Evolutionary conservation across 2,888 invertebrate species (phyloP).

Genomic region (Tipula lateralis): DNA sequence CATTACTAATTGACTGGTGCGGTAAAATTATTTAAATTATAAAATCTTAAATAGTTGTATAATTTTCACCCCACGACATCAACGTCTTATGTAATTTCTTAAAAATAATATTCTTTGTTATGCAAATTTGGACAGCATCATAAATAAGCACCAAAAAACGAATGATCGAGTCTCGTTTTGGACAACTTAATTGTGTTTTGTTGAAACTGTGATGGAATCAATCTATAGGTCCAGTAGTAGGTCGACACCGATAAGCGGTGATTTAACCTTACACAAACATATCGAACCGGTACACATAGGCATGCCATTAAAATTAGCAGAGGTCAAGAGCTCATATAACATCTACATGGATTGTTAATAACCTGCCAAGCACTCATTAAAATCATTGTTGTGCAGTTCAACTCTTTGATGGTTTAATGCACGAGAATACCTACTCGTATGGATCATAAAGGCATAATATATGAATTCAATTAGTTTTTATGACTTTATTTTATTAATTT

Average conservation of each 20-base stretch:
- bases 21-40: background rate
- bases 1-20: background rate
- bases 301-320: background rate
- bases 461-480: slow-evolving; percentile 7
- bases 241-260: background rate
- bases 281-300: background rate
- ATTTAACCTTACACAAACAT: background rate
- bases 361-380: background rate
- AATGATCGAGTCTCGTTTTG: background rate
- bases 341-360: background rate
- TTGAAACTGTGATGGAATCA: background rate
- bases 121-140: background rate
- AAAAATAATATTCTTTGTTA: background rate
- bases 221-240: background rate
- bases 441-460: background rate
- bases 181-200: background rate
- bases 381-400: background rate
- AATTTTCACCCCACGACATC: background rate
- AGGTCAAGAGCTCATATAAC: background rate
- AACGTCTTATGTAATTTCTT: background rate
- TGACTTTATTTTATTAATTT: slow-evolving; percentile 2
- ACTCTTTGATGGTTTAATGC: background rate
- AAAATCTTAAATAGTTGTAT: background rate
- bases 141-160: too few species aligned
- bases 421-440: background rate